Conservation (phyloP, 2,113 vertebrate species). For the Formicarius rufipectus region DNA sequence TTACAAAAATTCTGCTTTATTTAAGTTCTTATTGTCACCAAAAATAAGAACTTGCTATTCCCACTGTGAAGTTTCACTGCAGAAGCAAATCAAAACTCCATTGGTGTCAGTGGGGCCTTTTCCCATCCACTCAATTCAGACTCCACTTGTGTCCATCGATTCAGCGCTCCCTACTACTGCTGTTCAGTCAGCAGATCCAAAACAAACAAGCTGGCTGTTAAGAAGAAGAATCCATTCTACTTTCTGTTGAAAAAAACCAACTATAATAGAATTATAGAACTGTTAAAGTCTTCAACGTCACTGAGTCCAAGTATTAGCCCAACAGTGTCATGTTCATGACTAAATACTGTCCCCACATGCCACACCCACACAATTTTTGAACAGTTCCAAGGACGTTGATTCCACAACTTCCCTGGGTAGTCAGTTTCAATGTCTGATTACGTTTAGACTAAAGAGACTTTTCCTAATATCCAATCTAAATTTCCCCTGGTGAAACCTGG, state of each 20-base stretch:
- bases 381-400: too few relatives aligned
- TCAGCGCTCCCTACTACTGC: background rate
- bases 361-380: background rate
- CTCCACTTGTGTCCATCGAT: background rate
- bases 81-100: background rate
- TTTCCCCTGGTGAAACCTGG: background rate
- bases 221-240: background rate
- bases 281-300: background rate
- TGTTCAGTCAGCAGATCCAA: background rate
- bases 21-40: background rate
- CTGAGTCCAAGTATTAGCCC: background rate
- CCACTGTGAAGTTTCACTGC: background rate
- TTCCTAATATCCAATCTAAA: background rate
- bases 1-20: background rate
- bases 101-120: background rate
- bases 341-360: background rate
- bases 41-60: background rate
- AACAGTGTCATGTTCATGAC: rapidly evolving
- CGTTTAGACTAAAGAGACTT: background rate
- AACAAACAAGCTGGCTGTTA: background rate
- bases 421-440: background rate
- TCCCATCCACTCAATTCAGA: background rate
- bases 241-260: background rate
- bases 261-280: background rate
- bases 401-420: background rate